phyloP scores from a whole-genome alignment of 2,888 invertebrate species.

The Idaea dimidiata region DNA sequence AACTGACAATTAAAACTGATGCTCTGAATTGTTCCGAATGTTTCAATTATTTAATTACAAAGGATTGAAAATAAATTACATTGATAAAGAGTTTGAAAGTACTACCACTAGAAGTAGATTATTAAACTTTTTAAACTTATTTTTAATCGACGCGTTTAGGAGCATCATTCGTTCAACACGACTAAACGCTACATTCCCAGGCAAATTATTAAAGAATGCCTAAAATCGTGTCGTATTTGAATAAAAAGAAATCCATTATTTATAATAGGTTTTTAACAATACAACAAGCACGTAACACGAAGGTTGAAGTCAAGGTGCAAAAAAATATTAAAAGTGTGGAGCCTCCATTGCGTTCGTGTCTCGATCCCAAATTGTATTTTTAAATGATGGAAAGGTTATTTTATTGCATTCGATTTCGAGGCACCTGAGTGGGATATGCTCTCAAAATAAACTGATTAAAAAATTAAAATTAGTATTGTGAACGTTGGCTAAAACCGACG shows the following conservation, averaged over 20 bases:
- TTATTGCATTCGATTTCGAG: conserved; percentile 49
- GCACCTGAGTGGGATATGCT: conserved; percentile 24
- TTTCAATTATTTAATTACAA: no score
- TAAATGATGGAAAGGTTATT: conserved; percentile 58
- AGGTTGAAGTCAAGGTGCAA: conserved; percentile 43
- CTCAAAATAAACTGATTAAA: background rate
- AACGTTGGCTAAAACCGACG: conserved; percentile 2
- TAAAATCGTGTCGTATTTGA: conserved; percentile 1
- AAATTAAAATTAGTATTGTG: background rate
- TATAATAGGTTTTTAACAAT: conserved; percentile 1
- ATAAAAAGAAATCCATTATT: conserved; percentile 22
- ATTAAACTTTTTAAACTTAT: no score
- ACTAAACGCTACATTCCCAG: background rate
- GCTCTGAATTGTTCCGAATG: no score
- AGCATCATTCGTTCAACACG: background rate
- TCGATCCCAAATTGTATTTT: conserved; percentile 55
- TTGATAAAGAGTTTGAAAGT: no score
- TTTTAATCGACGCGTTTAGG: background rate
- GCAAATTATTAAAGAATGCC: background rate
- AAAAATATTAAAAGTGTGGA: conserved; percentile 33
- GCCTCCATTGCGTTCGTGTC: conserved; percentile 51
- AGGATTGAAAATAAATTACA: no score
- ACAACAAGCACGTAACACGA: conserved; percentile 28
- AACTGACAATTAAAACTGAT: no score
- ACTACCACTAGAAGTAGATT: no score